Percentiles rank a stretch among this genome's conserved stretches.
These are phyloP conservation scores for Picathartes gymnocephalus DNA, from an alignment of 2,113 vertebrate genomes.

Conservation along the genomic window DNA sequence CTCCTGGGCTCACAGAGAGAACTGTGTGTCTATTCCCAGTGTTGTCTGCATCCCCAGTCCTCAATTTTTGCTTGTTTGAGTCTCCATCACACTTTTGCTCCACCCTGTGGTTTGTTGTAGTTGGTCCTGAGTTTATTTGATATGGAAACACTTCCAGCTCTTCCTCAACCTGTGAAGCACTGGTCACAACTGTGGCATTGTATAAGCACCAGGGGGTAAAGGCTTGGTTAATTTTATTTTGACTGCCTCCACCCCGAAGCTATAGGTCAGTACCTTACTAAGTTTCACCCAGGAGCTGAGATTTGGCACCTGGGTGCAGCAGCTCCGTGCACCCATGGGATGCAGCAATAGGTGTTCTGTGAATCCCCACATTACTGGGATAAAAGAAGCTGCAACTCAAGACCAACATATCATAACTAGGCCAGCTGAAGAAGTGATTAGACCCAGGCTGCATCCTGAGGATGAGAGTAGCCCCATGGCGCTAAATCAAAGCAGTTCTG, in stretches of 20 bases:
- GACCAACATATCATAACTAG: not conserved
- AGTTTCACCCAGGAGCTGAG: not conserved
- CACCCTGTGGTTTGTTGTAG: not conserved
- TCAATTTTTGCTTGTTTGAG: not conserved
- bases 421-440: not conserved
- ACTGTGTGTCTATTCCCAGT: not conserved
- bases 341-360: not conserved
- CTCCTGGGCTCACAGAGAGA: accelerated
- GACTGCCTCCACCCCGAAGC: not conserved
- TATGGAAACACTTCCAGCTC: not conserved
- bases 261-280: not conserved
- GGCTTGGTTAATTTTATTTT: not conserved
- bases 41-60: not conserved
- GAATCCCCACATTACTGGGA: not conserved
- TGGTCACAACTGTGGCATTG: not conserved
- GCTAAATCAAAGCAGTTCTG: not conserved
- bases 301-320: not conserved
- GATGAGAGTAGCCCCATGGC: not conserved
- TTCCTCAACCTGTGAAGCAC: not conserved
- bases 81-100: not conserved
- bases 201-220: accelerated
- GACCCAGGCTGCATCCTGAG: not conserved
- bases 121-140: not conserved
- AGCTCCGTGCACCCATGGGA: not conserved
- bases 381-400: not conserved